Conservation (phyloP, 37 sponge, comb jelly and placozoan species). For the Chondrosia reniformis region DNA sequence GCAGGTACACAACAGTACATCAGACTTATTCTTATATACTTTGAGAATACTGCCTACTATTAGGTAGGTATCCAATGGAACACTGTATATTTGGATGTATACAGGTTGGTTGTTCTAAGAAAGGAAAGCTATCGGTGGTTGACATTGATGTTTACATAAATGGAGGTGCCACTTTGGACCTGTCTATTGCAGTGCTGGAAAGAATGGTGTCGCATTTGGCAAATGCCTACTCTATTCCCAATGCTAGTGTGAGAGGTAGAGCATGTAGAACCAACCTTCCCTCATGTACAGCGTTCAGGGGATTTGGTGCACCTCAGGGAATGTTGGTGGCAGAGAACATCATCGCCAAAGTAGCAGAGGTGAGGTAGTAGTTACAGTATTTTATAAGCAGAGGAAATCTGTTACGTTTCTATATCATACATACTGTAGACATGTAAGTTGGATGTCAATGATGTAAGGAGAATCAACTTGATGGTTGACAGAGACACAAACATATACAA, state of each 20-base stretch:
- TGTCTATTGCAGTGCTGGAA: conserved; percentile 58
- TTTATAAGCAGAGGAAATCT: not conserved
- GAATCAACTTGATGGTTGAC: conserved; percentile 54
- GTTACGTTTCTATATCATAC: not conserved
- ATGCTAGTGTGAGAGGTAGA: conserved; percentile 27
- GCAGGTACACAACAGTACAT: not conserved
- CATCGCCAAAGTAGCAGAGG: conserved; percentile 46
- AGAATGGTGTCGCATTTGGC: conserved; percentile 54
- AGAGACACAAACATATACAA: conserved; percentile 59
- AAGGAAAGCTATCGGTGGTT: conserved; percentile 58
- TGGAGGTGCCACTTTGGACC: conserved; percentile 64
- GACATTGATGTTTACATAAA: conserved; percentile 67
- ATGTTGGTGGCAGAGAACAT: conserved; percentile 66
- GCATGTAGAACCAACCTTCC: conserved; percentile 74
- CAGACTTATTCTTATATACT: not conserved
- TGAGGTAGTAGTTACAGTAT: not conserved
- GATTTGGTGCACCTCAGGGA: conserved; percentile 87
- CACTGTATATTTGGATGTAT: not conserved
- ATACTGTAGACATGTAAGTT: not conserved
- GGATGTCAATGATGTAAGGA: conserved; percentile 42
- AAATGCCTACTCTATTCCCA: conserved; percentile 74
- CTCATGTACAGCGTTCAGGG: conserved; percentile 85
- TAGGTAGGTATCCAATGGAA: not conserved
- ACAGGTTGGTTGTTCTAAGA: conserved; percentile 72
- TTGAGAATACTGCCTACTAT: not conserved